Percentiles rank a stretch among this genome's conserved stretches.
Evolutionary conservation across 2,888 invertebrate genomes (phyloP).

Genomic region (Sturmia bella): DNA sequence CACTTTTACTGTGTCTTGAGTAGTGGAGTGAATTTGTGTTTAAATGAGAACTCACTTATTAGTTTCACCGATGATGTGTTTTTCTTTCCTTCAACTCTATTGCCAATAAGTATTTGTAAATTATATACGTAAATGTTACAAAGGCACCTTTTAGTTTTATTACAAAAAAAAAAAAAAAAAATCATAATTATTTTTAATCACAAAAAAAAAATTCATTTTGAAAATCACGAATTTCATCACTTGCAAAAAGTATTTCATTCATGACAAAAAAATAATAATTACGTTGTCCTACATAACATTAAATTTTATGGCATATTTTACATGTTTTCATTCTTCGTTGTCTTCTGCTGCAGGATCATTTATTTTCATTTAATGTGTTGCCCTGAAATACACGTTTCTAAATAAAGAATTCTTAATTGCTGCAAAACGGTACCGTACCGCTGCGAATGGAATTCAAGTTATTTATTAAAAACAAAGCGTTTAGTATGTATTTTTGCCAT

Average conservation of each 20-base stretch:
- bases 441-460: background rate
- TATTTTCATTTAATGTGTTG: conserved; percentile 5
- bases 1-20: conserved; percentile 53
- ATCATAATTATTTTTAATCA: conserved; percentile 13
- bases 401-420: conserved; percentile 10
- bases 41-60: conserved; percentile 11
- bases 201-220: conserved; percentile 14
- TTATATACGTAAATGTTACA: conserved; percentile 53
- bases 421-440: conserved; percentile 8
- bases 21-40: conserved; percentile 39
- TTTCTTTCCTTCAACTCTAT: too few relatives aligned
- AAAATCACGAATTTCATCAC: conserved; percentile 7
- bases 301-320: conserved; percentile 3
- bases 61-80: conserved; percentile 47
- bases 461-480: background rate
- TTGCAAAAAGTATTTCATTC: background rate
- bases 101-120: conserved; percentile 9
- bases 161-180: background rate
- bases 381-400: background rate
- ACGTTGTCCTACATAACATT: conserved; percentile 28
- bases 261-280: background rate
- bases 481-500: background rate
- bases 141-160: conserved; percentile 52
- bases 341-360: conserved; percentile 12
- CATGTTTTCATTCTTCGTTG: background rate